Conservation (phyloP, 1,140 invertebrate genomes). For the Eumaeus atala region DNA sequence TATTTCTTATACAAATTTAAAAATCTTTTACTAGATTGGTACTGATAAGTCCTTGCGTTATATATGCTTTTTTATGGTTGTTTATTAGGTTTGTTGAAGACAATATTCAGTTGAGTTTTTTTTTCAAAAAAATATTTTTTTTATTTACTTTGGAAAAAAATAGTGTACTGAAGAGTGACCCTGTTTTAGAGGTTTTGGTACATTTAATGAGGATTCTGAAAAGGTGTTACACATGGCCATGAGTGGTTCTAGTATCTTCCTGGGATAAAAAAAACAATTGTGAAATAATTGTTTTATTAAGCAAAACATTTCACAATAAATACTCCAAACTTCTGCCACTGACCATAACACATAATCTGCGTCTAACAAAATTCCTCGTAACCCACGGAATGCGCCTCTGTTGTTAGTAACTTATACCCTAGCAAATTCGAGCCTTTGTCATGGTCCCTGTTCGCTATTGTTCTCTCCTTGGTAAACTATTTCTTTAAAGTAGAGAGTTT, state of each 20-base stretch:
- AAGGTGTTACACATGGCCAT: conserved; percentile 1
- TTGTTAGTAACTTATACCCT: conserved; percentile 8
- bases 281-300: not conserved
- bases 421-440: conserved; percentile 19
- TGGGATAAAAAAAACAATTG: not conserved
- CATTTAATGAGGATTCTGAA: not conserved
- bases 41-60: not conserved
- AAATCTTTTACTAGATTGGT: not conserved
- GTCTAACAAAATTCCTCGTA: conserved; percentile 9
- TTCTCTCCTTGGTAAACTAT: conserved; percentile 17
- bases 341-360: conserved; percentile 9
- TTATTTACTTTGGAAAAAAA: not conserved
- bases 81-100: not conserved
- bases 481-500: no score
- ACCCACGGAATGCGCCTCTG: conserved; percentile 9
- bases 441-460: conserved; percentile 20
- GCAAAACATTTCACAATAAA: conserved; percentile 11
- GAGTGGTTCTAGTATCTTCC: not conserved
- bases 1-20: not conserved
- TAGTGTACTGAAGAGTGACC: not conserved
- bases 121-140: not conserved
- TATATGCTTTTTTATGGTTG: not conserved
- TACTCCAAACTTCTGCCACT: conserved; percentile 16
- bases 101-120: not conserved
- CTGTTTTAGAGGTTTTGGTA: not conserved